A percentile compares a stretch with the other conserved stretches of the same genome.
These are phyloP conservation scores for Bombus haemorrhoidalis DNA, from an alignment of 1,140 invertebrate genomes.

Conservation along the genomic window DNA sequence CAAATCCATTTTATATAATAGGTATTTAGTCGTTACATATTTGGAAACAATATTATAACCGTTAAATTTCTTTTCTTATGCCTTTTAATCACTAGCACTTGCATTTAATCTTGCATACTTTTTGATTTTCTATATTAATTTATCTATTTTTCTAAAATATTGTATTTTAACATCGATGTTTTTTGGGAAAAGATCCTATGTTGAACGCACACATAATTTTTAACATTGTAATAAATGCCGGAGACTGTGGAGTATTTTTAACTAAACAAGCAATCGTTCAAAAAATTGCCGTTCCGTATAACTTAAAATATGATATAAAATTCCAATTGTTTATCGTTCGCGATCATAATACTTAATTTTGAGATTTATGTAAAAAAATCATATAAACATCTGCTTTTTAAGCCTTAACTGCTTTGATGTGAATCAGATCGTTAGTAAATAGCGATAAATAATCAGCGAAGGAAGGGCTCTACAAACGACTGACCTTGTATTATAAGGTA, in stretches of 20 bases:
- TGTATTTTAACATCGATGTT: no score
- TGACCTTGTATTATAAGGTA: not conserved
- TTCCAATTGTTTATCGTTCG: not conserved
- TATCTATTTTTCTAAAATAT: not conserved
- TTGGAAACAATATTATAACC: not conserved
- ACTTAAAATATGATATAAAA: not conserved
- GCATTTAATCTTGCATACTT: not conserved
- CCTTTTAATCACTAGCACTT: not conserved
- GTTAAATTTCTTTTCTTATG: not conserved
- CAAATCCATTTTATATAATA: not conserved
- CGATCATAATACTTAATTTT: not conserved
- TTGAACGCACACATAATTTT: not conserved
- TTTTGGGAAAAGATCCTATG: not conserved
- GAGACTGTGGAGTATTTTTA: slow-evolving; percentile 7
- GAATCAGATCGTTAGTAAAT: no score
- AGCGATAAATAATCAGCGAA: no score
- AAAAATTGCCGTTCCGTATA: not conserved
- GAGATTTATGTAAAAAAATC: not conserved
- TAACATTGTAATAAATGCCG: slow-evolving; percentile 17
- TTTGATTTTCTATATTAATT: not conserved
- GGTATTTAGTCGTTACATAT: not conserved
- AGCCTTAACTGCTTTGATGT: no score
- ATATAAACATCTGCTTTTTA: no score
- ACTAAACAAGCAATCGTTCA: not conserved
- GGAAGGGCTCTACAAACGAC: not conserved